These are phyloP conservation scores for Microtus ochrogaster DNA, from an alignment of 2,113 vertebrate genomes.

Conservation along the genomic window DNA sequence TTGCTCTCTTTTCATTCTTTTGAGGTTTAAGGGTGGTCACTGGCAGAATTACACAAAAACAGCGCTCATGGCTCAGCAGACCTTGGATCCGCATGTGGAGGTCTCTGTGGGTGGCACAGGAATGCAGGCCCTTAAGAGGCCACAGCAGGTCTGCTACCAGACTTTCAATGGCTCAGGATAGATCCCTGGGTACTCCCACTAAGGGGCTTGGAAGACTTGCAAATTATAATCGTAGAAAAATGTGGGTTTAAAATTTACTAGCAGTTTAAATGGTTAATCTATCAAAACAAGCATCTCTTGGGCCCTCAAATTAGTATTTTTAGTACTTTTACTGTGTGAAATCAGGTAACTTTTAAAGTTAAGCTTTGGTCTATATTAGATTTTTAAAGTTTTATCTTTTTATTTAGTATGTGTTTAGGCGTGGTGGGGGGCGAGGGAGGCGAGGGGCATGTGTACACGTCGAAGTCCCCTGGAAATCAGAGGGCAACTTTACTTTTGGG, in stretches of 20 bases:
- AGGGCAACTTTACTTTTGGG: background rate
- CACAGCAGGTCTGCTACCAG: conserved; percentile 85
- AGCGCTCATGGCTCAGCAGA: conserved; percentile 87
- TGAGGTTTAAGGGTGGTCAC: conserved; percentile 89
- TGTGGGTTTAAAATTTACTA: conserved; percentile 25
- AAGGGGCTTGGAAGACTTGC: conserved; percentile 76
- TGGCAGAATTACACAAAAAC: conserved; percentile 88
- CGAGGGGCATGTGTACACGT: background rate
- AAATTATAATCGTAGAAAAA: conserved; percentile 46
- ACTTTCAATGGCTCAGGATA: conserved; percentile 83
- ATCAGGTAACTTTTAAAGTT: conserved; percentile 20
- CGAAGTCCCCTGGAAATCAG: background rate
- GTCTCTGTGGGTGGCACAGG: conserved; percentile 89
- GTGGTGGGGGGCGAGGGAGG: background rate
- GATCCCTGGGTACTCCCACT: conserved; percentile 82
- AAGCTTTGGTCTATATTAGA: background rate
- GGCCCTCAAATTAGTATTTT: background rate
- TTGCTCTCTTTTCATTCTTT: conserved; percentile 88
- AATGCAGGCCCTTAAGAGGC: conserved; percentile 85
- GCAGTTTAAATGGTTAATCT: conserved; percentile 27
- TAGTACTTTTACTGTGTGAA: conserved; percentile 23
- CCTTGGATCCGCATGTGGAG: conserved; percentile 86
- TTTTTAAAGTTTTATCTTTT: background rate
- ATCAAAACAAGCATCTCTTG: conserved; percentile 24
- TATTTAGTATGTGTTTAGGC: background rate